phyloP scores from a whole-genome alignment of 2,888 invertebrate genomes.

The Drosophila gaucha region DNA sequence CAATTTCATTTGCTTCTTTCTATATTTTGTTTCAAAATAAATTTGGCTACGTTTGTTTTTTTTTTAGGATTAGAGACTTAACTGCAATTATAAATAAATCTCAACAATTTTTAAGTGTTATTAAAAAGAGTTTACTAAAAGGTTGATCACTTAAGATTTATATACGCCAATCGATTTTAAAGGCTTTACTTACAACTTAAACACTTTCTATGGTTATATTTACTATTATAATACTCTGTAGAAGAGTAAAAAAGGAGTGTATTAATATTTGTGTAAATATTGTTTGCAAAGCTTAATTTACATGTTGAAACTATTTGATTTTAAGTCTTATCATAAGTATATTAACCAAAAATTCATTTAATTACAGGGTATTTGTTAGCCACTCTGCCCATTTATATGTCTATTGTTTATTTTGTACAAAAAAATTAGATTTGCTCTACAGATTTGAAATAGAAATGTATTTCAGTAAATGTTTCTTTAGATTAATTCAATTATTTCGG shows the following conservation, averaged over 20 bases:
- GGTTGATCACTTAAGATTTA: too few relatives aligned
- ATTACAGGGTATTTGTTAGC: neutral
- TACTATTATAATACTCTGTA: neutral
- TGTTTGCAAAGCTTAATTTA: neutral
- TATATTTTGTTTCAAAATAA: constrained; percentile 7
- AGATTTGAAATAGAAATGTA: neutral
- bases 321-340: too few relatives aligned
- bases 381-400: neutral
- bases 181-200: too few relatives aligned
- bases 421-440: neutral
- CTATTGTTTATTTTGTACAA: neutral
- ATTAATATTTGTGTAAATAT: neutral
- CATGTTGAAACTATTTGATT: neutral
- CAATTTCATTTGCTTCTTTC: constrained; percentile 6
- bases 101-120: neutral
- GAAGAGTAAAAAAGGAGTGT: too few relatives aligned
- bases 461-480: neutral
- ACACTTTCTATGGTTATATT: too few relatives aligned
- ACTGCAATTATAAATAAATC: neutral
- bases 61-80: neutral
- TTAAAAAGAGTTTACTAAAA: neutral
- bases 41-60: neutral
- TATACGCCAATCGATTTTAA: neutral
- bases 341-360: neutral
- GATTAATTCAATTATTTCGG: neutral